Base-by-base conservation (phyloP, 2,113 vertebrate species). In the Prietella phreatophila region DNA sequence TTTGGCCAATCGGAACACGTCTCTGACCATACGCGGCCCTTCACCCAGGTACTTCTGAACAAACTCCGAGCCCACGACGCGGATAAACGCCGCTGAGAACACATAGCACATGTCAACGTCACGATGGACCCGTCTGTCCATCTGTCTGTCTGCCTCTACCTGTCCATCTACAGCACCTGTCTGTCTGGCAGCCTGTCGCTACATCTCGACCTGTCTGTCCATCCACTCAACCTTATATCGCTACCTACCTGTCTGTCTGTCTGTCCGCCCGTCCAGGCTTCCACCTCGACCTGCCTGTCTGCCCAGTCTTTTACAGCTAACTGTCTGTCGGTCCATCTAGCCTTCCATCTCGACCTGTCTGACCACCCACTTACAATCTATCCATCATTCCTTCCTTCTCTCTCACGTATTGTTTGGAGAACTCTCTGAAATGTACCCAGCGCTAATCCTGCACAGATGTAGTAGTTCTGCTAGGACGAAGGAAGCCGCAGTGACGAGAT, bases 1-100 rank as follows among this genome's bases (percentile, higher is more conserved):
- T 92, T 99, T 99, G n/a, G 98, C 98, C 94, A 99, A 93, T 87
- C 98, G 94, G 94, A 99, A 99, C 75, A 99, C 98, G 0, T 99
- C 97, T 0, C 98, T 95, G 60, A 99, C 98, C 98, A 99, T 99
- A 8, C 97, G 96, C 0, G 98, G 97, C 0, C 98, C 98, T 89
- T 99, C 97, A 0, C 98, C 98, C 92, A 99, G 91, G 93, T 99
- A 99, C 93, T 99, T 99, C 96, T 99, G 98, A 13, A 99, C 98
- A 30, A 99, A 99, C 94, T 99, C 98, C 0, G 97, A 99, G 90
- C 98, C 98, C 87, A 99, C 98, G 30, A 99, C 98, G 0, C 97
- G 96, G 92, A 99, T 99, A 89, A 99, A 99, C 0, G 98, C 98
- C 36, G 98, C 98, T 99, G 94, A 30, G 73, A 5, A 87, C 30